Evolutionary conservation across 2,888 invertebrate genomes (phyloP).

Genomic region (Drosophila acutilabella): DNA sequence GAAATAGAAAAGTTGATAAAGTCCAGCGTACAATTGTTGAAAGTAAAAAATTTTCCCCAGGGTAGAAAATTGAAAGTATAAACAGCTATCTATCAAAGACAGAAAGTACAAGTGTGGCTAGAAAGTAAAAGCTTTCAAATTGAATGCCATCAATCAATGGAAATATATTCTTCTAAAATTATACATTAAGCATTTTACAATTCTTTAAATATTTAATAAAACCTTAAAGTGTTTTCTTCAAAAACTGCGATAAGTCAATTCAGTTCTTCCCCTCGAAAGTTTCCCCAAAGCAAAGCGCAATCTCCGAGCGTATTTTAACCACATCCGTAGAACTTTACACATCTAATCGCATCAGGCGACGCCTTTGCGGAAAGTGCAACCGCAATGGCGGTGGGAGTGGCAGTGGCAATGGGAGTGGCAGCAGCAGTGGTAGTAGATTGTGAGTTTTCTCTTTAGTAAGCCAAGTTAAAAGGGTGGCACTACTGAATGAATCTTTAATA

Average conservation of each 20-base stretch:
- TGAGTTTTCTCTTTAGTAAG: conserved; percentile 21
- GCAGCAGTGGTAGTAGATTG: conserved; percentile 15
- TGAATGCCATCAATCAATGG: conserved; percentile 68
- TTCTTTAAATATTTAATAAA: conserved; percentile 11
- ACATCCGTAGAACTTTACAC: conserved; percentile 65
- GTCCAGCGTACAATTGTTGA: conserved; percentile 5
- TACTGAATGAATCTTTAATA: conserved; percentile 77
- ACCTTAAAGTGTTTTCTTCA: conserved; percentile 13
- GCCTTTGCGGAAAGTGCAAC: conserved; percentile 54
- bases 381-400: conserved; percentile 35
- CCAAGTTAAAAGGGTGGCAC: conserved; percentile 45
- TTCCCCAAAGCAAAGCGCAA: conserved; percentile 18
- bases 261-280: background rate
- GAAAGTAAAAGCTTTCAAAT: conserved; percentile 51
- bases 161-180: conserved; percentile 1
- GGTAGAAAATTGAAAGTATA: conserved; percentile 21
- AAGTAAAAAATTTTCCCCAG: background rate
- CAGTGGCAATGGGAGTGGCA: background rate
- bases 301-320: conserved; percentile 41
- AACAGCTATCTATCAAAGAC: conserved; percentile 60
- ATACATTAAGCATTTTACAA: background rate
- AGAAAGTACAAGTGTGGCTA: conserved; percentile 17
- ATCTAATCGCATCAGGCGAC: conserved; percentile 48
- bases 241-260: conserved; percentile 3
- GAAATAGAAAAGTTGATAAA: conserved; percentile 35